phyloP scores from a whole-genome alignment of 2,797 vertebrate genomes.

The Taenioides sp. region DNA sequence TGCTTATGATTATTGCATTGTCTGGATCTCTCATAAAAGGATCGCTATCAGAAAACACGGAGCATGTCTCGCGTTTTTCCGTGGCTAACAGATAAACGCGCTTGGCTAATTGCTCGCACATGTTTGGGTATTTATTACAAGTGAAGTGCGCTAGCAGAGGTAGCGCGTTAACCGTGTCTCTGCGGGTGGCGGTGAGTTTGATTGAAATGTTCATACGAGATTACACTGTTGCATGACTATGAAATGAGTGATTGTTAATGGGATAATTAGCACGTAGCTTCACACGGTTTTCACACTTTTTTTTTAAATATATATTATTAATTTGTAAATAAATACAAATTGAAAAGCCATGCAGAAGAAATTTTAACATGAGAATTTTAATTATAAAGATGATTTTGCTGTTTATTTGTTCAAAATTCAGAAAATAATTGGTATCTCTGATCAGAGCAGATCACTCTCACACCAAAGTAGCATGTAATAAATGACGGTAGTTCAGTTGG shows the following conservation, averaged over 20 bases:
- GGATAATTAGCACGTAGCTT: slow-evolving; percentile 11
- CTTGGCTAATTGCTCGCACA: slow-evolving; percentile 18
- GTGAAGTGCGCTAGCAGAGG: not conserved
- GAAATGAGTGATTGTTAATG: not conserved
- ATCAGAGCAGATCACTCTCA: no score
- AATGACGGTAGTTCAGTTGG: no score
- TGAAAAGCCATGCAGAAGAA: no score
- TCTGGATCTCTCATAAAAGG: slow-evolving; percentile 42
- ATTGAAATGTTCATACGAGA: slow-evolving; percentile 2
- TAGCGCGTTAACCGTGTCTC: slow-evolving; percentile 8
- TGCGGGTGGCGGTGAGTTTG: not conserved
- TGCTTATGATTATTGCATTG: slow-evolving; percentile 50
- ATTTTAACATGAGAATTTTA: no score
- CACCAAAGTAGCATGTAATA: no score
- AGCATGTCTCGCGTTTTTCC: slow-evolving; percentile 21
- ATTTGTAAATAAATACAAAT: not conserved
- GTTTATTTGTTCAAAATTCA: no score
- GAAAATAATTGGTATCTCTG: no score
- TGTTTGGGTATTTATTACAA: not conserved
- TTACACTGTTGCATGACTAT: not conserved
- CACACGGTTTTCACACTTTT: not conserved
- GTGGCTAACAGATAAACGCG: slow-evolving; percentile 21
- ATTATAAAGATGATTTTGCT: no score
- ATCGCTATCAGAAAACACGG: slow-evolving; percentile 25
- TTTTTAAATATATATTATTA: no score